Percentiles rank a stretch among this genome's conserved stretches.
Evolutionary conservation across 2,888 invertebrate species (phyloP).

Genomic region (Watsonalla cultraria): DNA sequence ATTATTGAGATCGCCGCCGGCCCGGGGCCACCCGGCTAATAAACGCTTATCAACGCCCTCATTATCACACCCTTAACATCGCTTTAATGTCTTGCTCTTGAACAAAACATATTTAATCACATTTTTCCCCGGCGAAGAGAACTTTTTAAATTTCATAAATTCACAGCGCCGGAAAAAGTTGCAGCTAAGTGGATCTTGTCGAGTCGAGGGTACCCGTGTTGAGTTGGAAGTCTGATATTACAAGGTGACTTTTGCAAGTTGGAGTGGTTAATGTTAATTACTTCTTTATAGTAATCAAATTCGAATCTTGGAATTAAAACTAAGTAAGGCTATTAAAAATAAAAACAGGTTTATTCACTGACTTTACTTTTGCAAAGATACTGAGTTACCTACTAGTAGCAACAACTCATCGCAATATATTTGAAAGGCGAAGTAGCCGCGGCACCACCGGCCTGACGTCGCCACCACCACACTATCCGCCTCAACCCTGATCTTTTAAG

Average conservation of each 20-base stretch:
- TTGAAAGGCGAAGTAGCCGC: slow-evolving; percentile 13
- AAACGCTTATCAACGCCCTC: slow-evolving; percentile 79
- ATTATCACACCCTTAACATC: slow-evolving; percentile 80
- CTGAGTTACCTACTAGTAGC: not conserved
- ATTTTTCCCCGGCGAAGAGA: slow-evolving; percentile 63
- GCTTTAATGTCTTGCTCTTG: slow-evolving; percentile 78
- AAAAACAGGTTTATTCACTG: too few species aligned
- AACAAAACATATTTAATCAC: slow-evolving; percentile 80
- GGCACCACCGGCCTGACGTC: slow-evolving; percentile 5
- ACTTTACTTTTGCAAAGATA: too few species aligned
- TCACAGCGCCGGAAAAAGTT: slow-evolving; percentile 26
- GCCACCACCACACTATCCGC: slow-evolving; percentile 20
- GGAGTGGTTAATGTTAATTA: too few species aligned
- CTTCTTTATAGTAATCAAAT: too few species aligned
- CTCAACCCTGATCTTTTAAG: slow-evolving; percentile 68
- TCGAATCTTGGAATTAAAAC: too few species aligned
- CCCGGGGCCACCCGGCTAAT: slow-evolving; percentile 66
- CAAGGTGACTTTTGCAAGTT: not conserved
- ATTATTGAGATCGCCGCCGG: slow-evolving; percentile 61
- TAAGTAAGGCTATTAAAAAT: too few species aligned
- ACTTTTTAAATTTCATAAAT: slow-evolving; percentile 75
- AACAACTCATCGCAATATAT: slow-evolving; percentile 15
- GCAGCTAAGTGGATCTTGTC: slow-evolving; percentile 15
- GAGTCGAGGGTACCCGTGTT: slow-evolving; percentile 13
- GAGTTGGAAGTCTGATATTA: not conserved